Evolutionary conservation across 2,797 vertebrate species (phyloP).

Genomic region (Xenopus petersii): DNA sequence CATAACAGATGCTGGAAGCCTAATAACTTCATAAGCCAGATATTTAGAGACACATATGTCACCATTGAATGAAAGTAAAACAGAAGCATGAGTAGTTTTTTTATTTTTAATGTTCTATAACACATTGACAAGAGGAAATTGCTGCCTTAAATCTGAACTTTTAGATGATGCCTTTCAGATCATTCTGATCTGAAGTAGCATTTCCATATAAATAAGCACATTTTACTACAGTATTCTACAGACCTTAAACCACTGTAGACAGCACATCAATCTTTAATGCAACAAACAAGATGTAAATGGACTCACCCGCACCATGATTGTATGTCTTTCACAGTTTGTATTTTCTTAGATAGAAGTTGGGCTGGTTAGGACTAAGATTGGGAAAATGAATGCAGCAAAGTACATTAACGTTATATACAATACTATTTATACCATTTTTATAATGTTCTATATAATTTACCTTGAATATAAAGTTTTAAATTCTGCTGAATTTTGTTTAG

Average conservation of each 20-base stretch:
- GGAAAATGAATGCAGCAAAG: no score
- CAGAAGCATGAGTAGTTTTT: not conserved
- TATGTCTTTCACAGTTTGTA: no score
- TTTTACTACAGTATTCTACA: not conserved
- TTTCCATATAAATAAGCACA: not conserved
- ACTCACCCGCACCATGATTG: no score
- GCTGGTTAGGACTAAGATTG: no score
- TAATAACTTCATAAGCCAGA: not conserved
- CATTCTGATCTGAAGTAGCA: not conserved
- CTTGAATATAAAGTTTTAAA: no score
- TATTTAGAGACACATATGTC: not conserved
- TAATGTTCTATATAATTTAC: no score
- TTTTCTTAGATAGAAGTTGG: no score
- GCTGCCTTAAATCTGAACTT: not conserved
- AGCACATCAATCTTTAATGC: not conserved
- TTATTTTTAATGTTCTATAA: not conserved
- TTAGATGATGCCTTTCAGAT: not conserved
- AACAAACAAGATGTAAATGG: no score
- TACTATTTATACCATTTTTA: no score
- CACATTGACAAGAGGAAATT: not conserved
- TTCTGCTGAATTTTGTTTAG: no score
- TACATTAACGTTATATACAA: no score
- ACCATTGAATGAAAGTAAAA: not conserved
- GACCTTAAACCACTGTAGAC: not conserved
- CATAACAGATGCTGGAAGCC: conserved; percentile 7